Evolutionary conservation across 2,113 vertebrate species (phyloP).

Genomic region (Syngnathoides biaculeatus): DNA sequence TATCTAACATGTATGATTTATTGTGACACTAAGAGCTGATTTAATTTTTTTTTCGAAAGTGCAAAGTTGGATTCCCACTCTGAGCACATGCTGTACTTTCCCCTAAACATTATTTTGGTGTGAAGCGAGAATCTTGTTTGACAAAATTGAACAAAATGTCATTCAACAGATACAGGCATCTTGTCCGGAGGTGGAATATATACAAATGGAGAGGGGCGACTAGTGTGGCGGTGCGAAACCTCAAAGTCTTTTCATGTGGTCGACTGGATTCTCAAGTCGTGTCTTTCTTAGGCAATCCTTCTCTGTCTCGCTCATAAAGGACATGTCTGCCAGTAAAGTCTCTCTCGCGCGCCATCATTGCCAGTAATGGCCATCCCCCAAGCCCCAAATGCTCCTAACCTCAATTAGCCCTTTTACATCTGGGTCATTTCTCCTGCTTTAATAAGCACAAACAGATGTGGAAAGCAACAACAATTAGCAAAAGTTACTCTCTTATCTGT

Average conservation of each 20-base stretch:
- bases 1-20: background rate
- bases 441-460: background rate
- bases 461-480: background rate
- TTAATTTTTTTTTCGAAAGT: background rate
- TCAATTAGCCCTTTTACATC: background rate
- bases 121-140: constrained; percentile 51
- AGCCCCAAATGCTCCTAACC: background rate
- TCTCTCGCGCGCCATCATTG: constrained; percentile 66
- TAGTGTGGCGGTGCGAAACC: constrained; percentile 75
- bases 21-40: background rate
- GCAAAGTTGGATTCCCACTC: constrained; percentile 23
- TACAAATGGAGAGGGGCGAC: constrained; percentile 63
- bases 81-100: constrained; percentile 49
- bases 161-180: constrained; percentile 38
- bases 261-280: constrained; percentile 68
- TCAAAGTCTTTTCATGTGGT: constrained; percentile 79
- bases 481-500: background rate
- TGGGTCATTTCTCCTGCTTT: background rate
- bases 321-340: constrained; percentile 76
- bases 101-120: constrained; percentile 30
- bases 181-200: constrained; percentile 63
- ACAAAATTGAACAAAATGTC: constrained; percentile 48
- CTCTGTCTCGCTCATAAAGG: constrained; percentile 77
- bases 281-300: constrained; percentile 68
- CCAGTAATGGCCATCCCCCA: constrained; percentile 71